A percentile compares a stretch with the other conserved stretches of the same genome.
These are phyloP conservation scores for Sebastes hubbsi DNA, from an alignment of 2,797 vertebrate genomes.

Conservation along the genomic window DNA sequence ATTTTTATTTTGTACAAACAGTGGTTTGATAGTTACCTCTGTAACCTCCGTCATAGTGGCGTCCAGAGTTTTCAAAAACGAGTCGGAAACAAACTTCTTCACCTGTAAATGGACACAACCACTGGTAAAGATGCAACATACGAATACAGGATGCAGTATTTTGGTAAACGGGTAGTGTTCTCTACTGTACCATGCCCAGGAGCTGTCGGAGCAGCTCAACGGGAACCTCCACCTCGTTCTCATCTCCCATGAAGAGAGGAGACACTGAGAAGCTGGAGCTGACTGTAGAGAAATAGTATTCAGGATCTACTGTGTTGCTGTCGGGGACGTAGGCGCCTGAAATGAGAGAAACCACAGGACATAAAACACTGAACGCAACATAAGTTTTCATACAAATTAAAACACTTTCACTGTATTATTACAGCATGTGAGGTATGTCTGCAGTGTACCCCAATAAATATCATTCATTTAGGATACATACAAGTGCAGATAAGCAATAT, in stretches of 20 bases:
- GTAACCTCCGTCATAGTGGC: conserved; percentile 80
- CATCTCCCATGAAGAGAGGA: conserved; percentile 88
- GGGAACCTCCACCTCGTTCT: conserved; percentile 88
- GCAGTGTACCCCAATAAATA: background rate
- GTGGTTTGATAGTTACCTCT: conserved; percentile 80
- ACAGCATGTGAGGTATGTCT: background rate
- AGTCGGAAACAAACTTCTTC: conserved; percentile 89
- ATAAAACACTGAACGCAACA: background rate
- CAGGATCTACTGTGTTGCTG: conserved; percentile 87
- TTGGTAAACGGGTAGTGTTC: background rate
- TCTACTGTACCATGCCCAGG: conserved; percentile 85
- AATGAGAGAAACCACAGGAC: background rate
- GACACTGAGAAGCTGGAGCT: conserved; percentile 96
- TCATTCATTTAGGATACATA: background rate
- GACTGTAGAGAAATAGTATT: conserved; percentile 94
- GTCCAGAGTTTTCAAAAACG: conserved; percentile 90
- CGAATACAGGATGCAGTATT: background rate
- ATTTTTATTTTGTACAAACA: too few species aligned
- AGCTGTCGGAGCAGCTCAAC: conserved; percentile 89
- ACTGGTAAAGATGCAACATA: background rate
- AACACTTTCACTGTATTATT: background rate
- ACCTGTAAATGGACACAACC: conserved; percentile 78
- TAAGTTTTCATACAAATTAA: background rate
- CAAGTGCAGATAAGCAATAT: background rate
- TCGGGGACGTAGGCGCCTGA: conserved; percentile 89